phyloP scores from a whole-genome alignment of 2,113 vertebrate genomes.

The Eulacestoma nigropectus region DNA sequence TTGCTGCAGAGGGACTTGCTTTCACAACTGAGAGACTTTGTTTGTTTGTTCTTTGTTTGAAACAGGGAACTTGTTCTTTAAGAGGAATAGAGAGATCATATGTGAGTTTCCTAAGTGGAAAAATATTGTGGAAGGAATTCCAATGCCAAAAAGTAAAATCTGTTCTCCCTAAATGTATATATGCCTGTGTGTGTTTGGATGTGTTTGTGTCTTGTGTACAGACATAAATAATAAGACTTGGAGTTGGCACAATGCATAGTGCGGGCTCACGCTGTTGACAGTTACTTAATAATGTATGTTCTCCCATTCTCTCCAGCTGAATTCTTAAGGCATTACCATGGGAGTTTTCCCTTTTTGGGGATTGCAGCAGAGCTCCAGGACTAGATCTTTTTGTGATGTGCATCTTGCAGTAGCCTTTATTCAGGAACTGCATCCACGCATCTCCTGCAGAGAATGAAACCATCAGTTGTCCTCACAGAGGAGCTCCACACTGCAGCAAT shows the following conservation, averaged over 20 bases:
- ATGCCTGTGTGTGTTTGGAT: neutral
- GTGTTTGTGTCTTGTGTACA: neutral
- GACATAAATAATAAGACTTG: neutral
- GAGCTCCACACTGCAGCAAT: neutral
- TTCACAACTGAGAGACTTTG: neutral
- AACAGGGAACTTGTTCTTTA: neutral
- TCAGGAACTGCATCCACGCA: neutral
- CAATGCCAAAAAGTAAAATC: neutral
- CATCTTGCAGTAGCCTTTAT: neutral
- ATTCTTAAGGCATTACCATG: neutral
- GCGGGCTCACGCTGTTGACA: neutral
- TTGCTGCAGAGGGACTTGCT: neutral
- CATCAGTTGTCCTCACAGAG: neutral
- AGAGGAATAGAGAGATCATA: neutral
- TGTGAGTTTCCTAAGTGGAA: neutral
- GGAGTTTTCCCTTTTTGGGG: constrained; percentile 9
- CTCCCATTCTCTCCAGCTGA: neutral
- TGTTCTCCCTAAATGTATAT: neutral
- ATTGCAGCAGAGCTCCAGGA: neutral
- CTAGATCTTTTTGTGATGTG: neutral
- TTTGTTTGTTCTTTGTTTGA: neutral
- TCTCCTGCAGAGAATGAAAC: neutral
- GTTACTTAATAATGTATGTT: neutral
- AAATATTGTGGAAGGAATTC: neutral
- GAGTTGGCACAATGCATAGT: neutral